Evolutionary conservation across 2,797 vertebrate species (phyloP).

Genomic region (Megaceryle alcyon): DNA sequence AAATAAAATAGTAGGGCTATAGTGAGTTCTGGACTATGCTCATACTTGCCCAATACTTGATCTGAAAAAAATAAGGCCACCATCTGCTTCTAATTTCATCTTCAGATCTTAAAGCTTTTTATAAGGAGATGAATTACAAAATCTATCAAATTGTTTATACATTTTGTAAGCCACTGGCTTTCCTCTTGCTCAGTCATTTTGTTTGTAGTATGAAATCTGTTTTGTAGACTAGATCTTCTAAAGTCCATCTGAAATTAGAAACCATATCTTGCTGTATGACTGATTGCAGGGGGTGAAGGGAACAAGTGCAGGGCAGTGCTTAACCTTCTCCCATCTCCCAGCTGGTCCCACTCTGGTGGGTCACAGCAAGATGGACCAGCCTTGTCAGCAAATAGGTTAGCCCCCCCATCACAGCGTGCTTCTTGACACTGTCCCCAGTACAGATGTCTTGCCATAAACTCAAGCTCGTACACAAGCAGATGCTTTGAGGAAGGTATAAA

Average conservation of each 20-base stretch:
- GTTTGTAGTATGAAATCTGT: background rate
- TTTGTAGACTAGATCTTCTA: background rate
- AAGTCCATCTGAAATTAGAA: background rate
- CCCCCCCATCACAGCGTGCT: background rate
- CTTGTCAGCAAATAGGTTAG: background rate
- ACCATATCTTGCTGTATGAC: accelerated
- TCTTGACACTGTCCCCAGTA: background rate
- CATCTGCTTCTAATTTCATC: background rate
- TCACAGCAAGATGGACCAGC: background rate
- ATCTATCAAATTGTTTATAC: background rate
- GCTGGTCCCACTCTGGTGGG: background rate
- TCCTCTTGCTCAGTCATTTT: background rate
- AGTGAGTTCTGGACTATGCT: background rate
- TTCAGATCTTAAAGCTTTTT: background rate
- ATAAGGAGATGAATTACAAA: background rate
- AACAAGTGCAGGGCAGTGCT: background rate
- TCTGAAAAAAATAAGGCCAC: background rate
- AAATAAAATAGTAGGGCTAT: background rate
- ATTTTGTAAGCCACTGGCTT: background rate
- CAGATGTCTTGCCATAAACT: background rate
- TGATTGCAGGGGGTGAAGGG: background rate
- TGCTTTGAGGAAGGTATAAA: background rate
- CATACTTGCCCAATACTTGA: background rate
- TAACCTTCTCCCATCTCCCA: background rate
- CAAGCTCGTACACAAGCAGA: background rate